These are phyloP conservation scores for Gallinago solitaria DNA, from an alignment of 2,797 vertebrate species.

Conservation along the genomic window DNA sequence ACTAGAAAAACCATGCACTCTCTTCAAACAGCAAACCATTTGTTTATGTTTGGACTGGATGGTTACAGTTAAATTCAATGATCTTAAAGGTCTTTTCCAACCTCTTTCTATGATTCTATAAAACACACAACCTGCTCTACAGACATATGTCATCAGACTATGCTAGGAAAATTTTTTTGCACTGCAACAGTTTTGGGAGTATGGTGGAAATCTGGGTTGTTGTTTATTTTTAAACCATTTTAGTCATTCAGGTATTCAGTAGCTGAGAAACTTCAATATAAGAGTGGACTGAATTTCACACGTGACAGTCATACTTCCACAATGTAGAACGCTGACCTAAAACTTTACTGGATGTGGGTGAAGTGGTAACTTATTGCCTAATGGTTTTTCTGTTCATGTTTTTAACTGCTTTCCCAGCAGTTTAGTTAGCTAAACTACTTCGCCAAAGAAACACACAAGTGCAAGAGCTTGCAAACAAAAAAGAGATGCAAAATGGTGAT, in stretches of 20 bases:
- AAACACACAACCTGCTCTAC: not conserved
- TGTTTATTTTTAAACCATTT: not conserved
- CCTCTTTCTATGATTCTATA: not conserved
- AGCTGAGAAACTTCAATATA: not conserved
- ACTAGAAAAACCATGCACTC: not conserved
- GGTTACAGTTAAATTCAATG: not conserved
- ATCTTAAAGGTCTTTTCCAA: not conserved
- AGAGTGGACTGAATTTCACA: not conserved
- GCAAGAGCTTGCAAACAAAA: not conserved
- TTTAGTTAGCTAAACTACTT: not conserved
- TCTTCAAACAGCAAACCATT: not conserved
- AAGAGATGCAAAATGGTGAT: not conserved
- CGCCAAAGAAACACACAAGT: not conserved
- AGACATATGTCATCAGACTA: not conserved
- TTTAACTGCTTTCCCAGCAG: not conserved
- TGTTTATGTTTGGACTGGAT: not conserved
- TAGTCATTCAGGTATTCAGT: not conserved
- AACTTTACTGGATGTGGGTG: not conserved
- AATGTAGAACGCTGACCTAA: not conserved
- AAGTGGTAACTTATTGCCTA: not conserved
- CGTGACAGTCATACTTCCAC: not conserved
- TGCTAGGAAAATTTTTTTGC: not conserved
- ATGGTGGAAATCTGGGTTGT: not conserved
- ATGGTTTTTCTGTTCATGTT: not conserved
- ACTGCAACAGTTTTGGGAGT: not conserved